A percentile compares a stretch with the other conserved stretches of the same genome.
Evolutionary conservation across 2,888 invertebrate species (phyloP).

Genomic region (Luperina nickerlii): DNA sequence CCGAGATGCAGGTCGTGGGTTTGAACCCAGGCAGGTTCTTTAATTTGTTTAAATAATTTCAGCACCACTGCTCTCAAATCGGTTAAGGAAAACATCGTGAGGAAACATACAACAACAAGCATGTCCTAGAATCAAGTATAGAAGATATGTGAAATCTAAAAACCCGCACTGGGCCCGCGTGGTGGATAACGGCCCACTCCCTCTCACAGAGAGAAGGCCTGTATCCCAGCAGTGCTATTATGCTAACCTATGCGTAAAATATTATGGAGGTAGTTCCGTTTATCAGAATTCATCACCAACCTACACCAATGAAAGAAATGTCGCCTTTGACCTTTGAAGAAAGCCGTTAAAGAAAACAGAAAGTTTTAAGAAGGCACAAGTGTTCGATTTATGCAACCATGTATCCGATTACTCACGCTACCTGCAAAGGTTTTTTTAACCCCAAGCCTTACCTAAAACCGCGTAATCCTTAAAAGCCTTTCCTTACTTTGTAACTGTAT

Average conservation of each 20-base stretch:
- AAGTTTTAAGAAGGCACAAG: constrained; percentile 13
- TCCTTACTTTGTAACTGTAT: constrained; percentile 21
- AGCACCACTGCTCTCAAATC: too few species aligned
- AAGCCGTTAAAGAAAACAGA: background rate
- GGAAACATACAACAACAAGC: background rate
- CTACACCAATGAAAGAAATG: background rate
- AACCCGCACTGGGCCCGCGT: too few species aligned
- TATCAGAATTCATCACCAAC: background rate
- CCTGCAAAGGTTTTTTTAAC: constrained; percentile 17
- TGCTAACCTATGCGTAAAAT: background rate
- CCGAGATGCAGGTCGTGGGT: too few species aligned
- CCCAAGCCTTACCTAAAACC: constrained; percentile 10
- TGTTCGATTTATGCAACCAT: constrained; percentile 27
- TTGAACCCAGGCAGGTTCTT: too few species aligned
- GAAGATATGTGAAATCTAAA: background rate
- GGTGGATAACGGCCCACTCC: too few species aligned
- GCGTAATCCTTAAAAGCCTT: constrained; percentile 34
- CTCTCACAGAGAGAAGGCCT: too few species aligned
- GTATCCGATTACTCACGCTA: constrained; percentile 38
- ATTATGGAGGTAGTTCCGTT: background rate
- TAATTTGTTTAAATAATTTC: too few species aligned
- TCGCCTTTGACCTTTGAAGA: too few species aligned
- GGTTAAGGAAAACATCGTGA: background rate
- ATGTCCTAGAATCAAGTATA: background rate
- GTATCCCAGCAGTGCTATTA: background rate